A percentile compares a stretch with the other conserved stretches of the same genome.
phyloP scores from a whole-genome alignment of 2,113 vertebrate species.

The Misgurnus anguillicaudatus region DNA sequence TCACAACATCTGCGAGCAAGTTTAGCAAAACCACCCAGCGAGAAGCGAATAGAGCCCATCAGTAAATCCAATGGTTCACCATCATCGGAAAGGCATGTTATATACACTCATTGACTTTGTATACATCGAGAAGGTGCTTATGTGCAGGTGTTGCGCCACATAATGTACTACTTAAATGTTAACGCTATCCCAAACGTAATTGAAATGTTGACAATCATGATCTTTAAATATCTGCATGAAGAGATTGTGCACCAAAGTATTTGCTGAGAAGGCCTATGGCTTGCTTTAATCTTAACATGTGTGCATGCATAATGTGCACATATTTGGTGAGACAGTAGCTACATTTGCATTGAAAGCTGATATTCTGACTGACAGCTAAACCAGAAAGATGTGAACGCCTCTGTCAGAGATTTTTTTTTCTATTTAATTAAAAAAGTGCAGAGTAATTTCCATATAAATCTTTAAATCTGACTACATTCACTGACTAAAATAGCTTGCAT shows the following conservation, averaged over 20 bases:
- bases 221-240: not conserved
- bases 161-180: not conserved
- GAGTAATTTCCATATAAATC: not conserved
- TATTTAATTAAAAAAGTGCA: not conserved
- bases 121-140: not conserved
- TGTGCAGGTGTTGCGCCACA: not conserved
- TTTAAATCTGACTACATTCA: not conserved
- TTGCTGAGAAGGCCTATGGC: not conserved
- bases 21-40: slow-evolving; percentile 67
- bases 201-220: slow-evolving; percentile 13
- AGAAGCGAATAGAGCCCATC: slow-evolving; percentile 69
- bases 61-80: slow-evolving; percentile 68
- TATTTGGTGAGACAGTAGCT: not conserved
- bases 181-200: not conserved
- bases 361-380: not conserved
- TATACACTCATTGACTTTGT: slow-evolving; percentile 27
- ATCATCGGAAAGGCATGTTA: slow-evolving; percentile 65
- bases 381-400: not conserved
- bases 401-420: too few relatives aligned
- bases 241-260: not conserved
- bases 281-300: not conserved
- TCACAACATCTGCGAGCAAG: slow-evolving; percentile 71
- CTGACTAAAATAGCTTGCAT: not conserved
- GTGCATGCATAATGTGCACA: not conserved
- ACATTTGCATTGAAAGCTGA: not conserved